Base-by-base conservation (phyloP, 2,888 invertebrate genomes). In the Orthonevra nobilis region DNA sequence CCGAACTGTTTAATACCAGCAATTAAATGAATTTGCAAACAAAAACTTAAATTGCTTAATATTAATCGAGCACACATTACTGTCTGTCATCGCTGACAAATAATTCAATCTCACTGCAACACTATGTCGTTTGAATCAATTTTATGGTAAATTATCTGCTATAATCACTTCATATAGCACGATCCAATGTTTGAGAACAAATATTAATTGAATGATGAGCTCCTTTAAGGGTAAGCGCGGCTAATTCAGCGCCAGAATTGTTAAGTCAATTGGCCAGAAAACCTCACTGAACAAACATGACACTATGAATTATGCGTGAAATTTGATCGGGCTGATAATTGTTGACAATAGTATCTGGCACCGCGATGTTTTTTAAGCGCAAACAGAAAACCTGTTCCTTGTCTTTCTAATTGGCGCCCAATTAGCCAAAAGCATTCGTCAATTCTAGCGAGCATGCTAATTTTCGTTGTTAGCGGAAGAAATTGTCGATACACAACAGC, bases 71-170 rank as follows among this genome's bases (percentile, higher is more conserved):
- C n/a, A 1, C 23, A 48, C 5, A 34, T n/a, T n/a, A n/a, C n/a
- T n/a, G n/a, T n/a, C n/a, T n/a, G n/a, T n/a, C n/a, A 34, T 56
- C 14, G 40, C 14, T 56, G 9, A 12, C 2, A 9, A 58, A 20
- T 15, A 14, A 58, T 58, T 42, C 20, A 58, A 44, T 42, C 42
- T 32, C 28, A 3, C 30, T 12, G 10, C 30, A 40, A 5, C 26
- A 36, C 14, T 12, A 14, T 34, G 46, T 46, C 46, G 26, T 38
- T 46, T 28, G 4, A 26, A 56, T 44, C 54, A 66, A 66, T 66
- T 66, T 66, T 20, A 46, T 56, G 66, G 63, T 17, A 54, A 54
- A 72, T 63, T 72, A 34, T 56, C 46, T 48, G 19, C 54, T 10
- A 38, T 46, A 61, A 61, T 5, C 20, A 46, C 52, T 40, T 63